Percentiles rank a stretch among this genome's conserved stretches.
These are phyloP conservation scores for Chloroceryle amazona DNA, from an alignment of 2,797 vertebrate genomes.

Conservation along the genomic window DNA sequence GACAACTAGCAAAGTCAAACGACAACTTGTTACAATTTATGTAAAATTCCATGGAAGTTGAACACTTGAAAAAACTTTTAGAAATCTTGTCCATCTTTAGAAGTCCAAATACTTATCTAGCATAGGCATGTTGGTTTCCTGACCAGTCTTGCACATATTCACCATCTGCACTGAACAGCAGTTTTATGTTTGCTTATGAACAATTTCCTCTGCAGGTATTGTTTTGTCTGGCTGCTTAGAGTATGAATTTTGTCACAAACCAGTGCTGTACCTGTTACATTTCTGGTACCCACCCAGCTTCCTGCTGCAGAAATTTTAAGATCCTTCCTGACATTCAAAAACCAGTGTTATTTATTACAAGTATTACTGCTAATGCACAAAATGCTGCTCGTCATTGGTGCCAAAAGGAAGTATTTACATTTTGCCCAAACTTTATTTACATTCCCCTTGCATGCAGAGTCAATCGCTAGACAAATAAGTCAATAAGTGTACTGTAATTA, in stretches of 20 bases:
- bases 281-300: background rate
- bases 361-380: background rate
- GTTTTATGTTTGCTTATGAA: background rate
- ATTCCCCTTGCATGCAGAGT: background rate
- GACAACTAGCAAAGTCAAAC: background rate
- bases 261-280: background rate
- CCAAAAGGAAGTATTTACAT: slow-evolving; percentile 2
- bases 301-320: background rate
- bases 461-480: background rate
- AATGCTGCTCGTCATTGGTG: background rate
- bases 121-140: background rate
- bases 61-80: background rate
- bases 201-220: background rate
- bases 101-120: slow-evolving; percentile 33
- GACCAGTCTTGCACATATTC: background rate
- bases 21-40: background rate
- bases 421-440: slow-evolving; percentile 2
- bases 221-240: background rate
- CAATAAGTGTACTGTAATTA: background rate
- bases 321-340: background rate
- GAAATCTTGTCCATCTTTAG: background rate
- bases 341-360: background rate
- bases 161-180: background rate
- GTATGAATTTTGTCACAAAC: background rate
- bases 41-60: slow-evolving; percentile 13